These are phyloP conservation scores for Plectrocnemia conspersa DNA, from an alignment of 1,140 invertebrate genomes.

Conservation along the genomic window DNA sequence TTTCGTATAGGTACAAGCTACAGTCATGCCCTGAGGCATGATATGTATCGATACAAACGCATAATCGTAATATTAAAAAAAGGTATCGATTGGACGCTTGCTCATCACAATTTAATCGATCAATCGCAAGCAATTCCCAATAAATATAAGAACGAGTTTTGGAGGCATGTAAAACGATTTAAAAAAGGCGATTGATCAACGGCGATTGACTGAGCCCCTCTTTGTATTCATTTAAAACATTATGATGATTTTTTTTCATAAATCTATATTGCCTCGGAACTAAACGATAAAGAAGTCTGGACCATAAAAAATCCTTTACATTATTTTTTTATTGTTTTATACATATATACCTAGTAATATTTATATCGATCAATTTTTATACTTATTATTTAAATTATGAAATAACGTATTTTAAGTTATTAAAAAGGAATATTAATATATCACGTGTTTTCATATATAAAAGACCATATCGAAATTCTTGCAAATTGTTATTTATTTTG, in stretches of 20 bases:
- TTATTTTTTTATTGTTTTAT: background rate
- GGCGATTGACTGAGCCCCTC: conserved; percentile 24
- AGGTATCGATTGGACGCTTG: conserved; percentile 13
- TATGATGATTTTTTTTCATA: conserved; percentile 23
- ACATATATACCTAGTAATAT: too few relatives aligned
- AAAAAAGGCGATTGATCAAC: conserved; percentile 25
- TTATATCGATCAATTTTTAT: too few relatives aligned
- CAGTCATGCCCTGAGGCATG: too few relatives aligned
- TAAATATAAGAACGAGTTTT: conserved; percentile 33
- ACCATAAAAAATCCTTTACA: background rate
- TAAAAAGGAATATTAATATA: too few relatives aligned
- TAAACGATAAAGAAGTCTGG: conserved; percentile 8
- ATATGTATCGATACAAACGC: too few relatives aligned
- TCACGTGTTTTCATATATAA: too few relatives aligned
- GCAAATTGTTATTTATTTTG: too few relatives aligned
- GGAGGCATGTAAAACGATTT: conserved; percentile 34
- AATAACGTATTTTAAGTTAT: too few relatives aligned
- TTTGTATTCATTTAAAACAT: conserved; percentile 35
- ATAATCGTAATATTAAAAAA: conserved; percentile 21
- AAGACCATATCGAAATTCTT: too few relatives aligned
- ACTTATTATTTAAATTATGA: too few relatives aligned
- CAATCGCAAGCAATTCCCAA: conserved; percentile 20
- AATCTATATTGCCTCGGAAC: conserved; percentile 29
- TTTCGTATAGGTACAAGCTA: too few relatives aligned
- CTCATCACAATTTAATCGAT: conserved; percentile 29